A percentile compares a stretch with the other conserved stretches of the same genome.
Evolutionary conservation across 2,797 vertebrate genomes (phyloP).

Genomic region (Pipistrellus kuhlii): DNA sequence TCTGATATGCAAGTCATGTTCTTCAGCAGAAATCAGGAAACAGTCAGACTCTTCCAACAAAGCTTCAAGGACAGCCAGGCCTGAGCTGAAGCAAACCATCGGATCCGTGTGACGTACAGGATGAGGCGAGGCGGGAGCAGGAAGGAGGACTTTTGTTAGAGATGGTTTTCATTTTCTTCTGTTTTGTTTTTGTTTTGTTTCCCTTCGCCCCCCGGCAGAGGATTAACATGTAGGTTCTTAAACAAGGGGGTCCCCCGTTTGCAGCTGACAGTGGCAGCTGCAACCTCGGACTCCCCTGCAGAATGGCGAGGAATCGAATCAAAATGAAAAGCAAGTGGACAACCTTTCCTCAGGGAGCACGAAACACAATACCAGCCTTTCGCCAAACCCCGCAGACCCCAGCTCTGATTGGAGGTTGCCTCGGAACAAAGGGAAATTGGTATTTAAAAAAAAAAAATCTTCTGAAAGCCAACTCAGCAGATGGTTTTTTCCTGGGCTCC

Average conservation of each 20-base stretch:
- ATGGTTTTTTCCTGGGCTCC: constrained; percentile 87
- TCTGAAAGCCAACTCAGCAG: constrained; percentile 88
- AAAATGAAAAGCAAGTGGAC: constrained; percentile 88
- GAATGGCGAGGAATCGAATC: constrained; percentile 90
- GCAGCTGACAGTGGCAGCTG: constrained; percentile 92
- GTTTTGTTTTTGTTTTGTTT: constrained; percentile 10
- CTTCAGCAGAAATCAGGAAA: constrained; percentile 18
- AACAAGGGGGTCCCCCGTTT: constrained; percentile 85
- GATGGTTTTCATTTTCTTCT: constrained; percentile 8
- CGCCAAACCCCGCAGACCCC: constrained; percentile 86
- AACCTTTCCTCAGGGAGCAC: constrained; percentile 87
- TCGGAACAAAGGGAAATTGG: constrained; percentile 89
- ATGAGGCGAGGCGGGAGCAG: not conserved
- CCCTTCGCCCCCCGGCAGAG: constrained; percentile 53
- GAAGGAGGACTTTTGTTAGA: constrained; percentile 7
- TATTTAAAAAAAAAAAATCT: constrained; percentile 85
- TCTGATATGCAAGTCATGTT: not conserved
- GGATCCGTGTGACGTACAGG: not conserved
- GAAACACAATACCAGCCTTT: constrained; percentile 88
- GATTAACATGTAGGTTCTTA: constrained; percentile 85
- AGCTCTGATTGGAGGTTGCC: constrained; percentile 86
- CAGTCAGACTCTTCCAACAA: not conserved
- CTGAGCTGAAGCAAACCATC: not conserved
- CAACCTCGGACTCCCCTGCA: constrained; percentile 89
- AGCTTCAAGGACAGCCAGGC: not conserved